Conservation (phyloP, 2,113 vertebrate species). For the Nycticebus coucang region DNA sequence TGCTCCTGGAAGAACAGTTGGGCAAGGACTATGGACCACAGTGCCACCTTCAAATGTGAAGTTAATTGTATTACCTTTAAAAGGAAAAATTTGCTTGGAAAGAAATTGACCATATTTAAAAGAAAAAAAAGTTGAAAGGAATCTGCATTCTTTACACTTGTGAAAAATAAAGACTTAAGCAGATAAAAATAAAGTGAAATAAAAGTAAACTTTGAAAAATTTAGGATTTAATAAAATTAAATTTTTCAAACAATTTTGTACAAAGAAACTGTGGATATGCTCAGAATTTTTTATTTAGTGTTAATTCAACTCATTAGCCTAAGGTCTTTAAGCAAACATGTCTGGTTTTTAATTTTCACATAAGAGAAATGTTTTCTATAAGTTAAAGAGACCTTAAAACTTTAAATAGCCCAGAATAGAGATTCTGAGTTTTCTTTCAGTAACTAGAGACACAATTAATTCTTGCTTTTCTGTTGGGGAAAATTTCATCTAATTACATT, state of each 20-base stretch:
- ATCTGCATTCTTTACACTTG: background rate
- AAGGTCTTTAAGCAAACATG: conserved; percentile 22
- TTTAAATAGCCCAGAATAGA: conserved; percentile 45
- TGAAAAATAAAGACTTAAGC: conserved; percentile 45
- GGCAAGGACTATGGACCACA: conserved; percentile 9
- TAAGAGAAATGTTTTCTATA: conserved; percentile 23
- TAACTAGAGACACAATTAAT: conserved; percentile 63
- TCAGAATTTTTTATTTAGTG: conserved; percentile 47
- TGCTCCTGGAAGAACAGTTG: background rate
- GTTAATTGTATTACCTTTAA: conserved; percentile 55
- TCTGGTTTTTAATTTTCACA: conserved; percentile 42
- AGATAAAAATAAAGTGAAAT: conserved; percentile 42
- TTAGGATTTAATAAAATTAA: conserved; percentile 26
- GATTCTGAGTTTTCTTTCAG: conserved; percentile 47
- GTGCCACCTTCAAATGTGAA: conserved; percentile 5
- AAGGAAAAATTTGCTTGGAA: background rate
- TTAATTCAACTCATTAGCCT: conserved; percentile 41
- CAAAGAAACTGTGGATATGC: conserved; percentile 20
- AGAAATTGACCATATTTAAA: conserved; percentile 6
- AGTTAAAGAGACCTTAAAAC: conserved; percentile 48
- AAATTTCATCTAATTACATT: conserved; percentile 70
- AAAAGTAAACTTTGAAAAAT: conserved; percentile 44
- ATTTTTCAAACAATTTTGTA: conserved; percentile 32
- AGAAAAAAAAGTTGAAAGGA: background rate
- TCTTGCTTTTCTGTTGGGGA: conserved; percentile 58